Percentiles rank a stretch among this genome's conserved stretches.
These are phyloP conservation scores for Spinus olivaceus DNA, from an alignment of 2,797 vertebrate species.

Conservation along the genomic window DNA sequence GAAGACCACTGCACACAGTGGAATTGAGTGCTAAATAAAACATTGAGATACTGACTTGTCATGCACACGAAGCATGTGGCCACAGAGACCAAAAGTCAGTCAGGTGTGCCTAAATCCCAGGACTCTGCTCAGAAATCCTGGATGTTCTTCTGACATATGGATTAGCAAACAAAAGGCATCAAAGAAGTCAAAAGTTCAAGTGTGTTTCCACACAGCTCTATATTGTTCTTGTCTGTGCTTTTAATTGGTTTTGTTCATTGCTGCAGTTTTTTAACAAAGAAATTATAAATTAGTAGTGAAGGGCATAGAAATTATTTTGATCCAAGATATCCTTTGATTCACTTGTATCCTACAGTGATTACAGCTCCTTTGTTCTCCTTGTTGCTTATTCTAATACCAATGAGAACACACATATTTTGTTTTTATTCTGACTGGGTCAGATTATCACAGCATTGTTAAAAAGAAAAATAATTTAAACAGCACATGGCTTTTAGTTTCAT, in stretches of 20 bases:
- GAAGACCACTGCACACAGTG: background rate
- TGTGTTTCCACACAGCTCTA: background rate
- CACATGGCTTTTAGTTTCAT: background rate
- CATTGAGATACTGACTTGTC: background rate
- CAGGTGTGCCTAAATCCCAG: slow-evolving; percentile 20
- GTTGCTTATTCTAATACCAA: background rate
- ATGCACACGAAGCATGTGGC: background rate
- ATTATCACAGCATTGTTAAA: background rate
- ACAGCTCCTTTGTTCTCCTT: background rate
- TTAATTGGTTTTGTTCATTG: background rate
- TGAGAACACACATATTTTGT: background rate
- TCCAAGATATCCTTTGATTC: background rate
- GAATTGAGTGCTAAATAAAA: slow-evolving; percentile 17
- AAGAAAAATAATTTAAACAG: background rate
- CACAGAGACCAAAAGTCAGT: background rate
- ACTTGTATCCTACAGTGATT: background rate
- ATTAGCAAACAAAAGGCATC: slow-evolving; percentile 49
- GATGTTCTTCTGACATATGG: background rate
- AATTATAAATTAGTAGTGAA: background rate
- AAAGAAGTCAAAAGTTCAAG: slow-evolving; percentile 47
- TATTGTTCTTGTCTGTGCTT: background rate
- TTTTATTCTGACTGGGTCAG: background rate
- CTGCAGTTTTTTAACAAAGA: background rate
- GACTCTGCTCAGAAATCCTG: slow-evolving; percentile 17
- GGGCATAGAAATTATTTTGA: background rate